A percentile compares a stretch with the other conserved stretches of the same genome.
Evolutionary conservation across 2,113 vertebrate genomes (phyloP).

Genomic region (Podarcis muralis): DNA sequence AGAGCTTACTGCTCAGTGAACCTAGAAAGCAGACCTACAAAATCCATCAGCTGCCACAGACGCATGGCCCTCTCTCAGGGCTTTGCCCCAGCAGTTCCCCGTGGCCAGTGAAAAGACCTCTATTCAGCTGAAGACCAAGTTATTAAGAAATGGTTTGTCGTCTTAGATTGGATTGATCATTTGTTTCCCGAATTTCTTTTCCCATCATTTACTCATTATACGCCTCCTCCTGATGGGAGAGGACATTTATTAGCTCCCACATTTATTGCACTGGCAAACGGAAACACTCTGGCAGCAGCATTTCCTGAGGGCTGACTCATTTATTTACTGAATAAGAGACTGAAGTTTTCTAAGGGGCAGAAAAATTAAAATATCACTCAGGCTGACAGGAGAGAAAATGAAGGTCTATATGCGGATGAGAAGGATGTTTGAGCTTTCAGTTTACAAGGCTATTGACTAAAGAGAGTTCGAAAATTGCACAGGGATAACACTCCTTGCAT

Average conservation of each 20-base stretch:
- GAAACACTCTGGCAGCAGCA: constrained; percentile 63
- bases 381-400: constrained; percentile 74
- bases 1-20: constrained; percentile 20
- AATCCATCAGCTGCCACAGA: constrained; percentile 38
- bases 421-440: constrained; percentile 47
- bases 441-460: constrained; percentile 48
- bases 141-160: constrained; percentile 78
- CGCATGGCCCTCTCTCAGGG: neutral
- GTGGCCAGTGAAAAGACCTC: constrained; percentile 36
- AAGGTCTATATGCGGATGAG: constrained; percentile 38
- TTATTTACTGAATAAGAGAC: constrained; percentile 70
- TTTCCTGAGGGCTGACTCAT: constrained; percentile 77
- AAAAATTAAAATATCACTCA: constrained; percentile 83
- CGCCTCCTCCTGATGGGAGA: constrained; percentile 73
- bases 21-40: constrained; percentile 25
- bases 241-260: constrained; percentile 78
- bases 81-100: constrained; percentile 37
- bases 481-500: constrained; percentile 22
- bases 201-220: constrained; percentile 83
- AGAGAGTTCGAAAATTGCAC: constrained; percentile 20
- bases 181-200: constrained; percentile 74
- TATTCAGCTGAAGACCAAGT: constrained; percentile 59
- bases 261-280: constrained; percentile 73
- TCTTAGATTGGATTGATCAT: constrained; percentile 70
- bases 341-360: constrained; percentile 72